Percentiles rank a stretch among this genome's conserved stretches.
These are phyloP conservation scores for Pyrgilauda ruficollis DNA, from an alignment of 2,113 vertebrate species.

Conservation along the genomic window DNA sequence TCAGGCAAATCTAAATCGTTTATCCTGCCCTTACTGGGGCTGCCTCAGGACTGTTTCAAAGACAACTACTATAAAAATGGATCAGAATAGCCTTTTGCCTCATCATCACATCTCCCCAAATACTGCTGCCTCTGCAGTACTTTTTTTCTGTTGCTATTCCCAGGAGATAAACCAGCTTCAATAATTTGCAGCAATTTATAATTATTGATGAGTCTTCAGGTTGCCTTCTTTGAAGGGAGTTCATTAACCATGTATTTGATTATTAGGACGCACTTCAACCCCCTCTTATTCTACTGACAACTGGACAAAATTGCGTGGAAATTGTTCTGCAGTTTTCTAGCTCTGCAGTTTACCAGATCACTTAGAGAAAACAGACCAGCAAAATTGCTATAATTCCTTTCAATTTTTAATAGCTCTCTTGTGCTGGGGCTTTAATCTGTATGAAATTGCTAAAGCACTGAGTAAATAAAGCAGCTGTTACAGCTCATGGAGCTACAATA, in stretches of 20 bases:
- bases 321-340: not conserved
- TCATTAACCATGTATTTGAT: not conserved
- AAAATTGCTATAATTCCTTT: not conserved
- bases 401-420: not conserved
- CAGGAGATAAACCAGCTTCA: not conserved
- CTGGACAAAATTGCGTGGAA: not conserved
- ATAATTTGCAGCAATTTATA: not conserved
- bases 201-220: slow-evolving; percentile 16
- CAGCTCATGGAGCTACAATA: not conserved
- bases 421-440: not conserved
- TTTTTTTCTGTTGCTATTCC: not conserved
- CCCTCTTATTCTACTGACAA: not conserved
- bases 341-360: not conserved
- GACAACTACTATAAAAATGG: not conserved
- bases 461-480: not conserved
- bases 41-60: not conserved
- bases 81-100: not conserved
- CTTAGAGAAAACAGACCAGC: not conserved
- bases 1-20: not conserved
- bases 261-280: not conserved
- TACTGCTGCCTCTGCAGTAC: not conserved
- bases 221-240: not conserved
- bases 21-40: not conserved
- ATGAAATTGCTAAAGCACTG: not conserved
- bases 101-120: not conserved